Evolutionary conservation across 2,797 vertebrate species (phyloP), one percentile per base, ranked within the genome.

Genomic region (Mormyrus hasselquistii): DNA sequence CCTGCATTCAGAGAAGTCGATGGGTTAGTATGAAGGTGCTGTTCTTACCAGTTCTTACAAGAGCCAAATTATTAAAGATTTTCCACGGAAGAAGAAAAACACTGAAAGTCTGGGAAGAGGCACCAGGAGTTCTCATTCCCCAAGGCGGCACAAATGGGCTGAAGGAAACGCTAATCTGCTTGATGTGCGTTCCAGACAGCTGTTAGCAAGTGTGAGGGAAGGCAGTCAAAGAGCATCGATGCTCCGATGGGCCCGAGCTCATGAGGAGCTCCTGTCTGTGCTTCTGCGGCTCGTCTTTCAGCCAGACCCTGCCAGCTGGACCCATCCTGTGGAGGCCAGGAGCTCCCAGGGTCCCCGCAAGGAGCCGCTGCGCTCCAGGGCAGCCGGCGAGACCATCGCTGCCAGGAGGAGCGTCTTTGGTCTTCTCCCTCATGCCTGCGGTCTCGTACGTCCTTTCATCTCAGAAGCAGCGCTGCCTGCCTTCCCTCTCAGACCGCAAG

Each of bases 101-200:
- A 49, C 44, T 25, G n/a, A 52, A 85, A 52, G 52, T 25, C 44
- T 52, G 19, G 41, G 76, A 82, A 82, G 76, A n/a, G 76, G 73
- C 76, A 7, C 41, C 0, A 16, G 50, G 29, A 41, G 29, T 0
- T n/a, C 25, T 1, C 44, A 12, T 49, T 62, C 53, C n/a, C 41
- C 4, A 38, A 84, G 82, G 53, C 12, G 3, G 38, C 10, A 7
- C 41, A 14, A 41, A 50, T 29, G 38, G 55, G 52, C 73, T 34
- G 34, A 53, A 57, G 88, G 49, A 53, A 47, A 82, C 34, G n/a
- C 88, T 88, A 88, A 88, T 88, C 62, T 82, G 88, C 53, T 50
- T 88, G 50, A 55, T 76, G 34, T 62, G 41, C 25, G 12, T 76
- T 22, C 79, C 50, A 57, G 76, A 41, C 76, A 29, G 22, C 6